Conservation (phyloP, 2,797 vertebrate genomes). For the Ctenopoma kingsleyae region DNA sequence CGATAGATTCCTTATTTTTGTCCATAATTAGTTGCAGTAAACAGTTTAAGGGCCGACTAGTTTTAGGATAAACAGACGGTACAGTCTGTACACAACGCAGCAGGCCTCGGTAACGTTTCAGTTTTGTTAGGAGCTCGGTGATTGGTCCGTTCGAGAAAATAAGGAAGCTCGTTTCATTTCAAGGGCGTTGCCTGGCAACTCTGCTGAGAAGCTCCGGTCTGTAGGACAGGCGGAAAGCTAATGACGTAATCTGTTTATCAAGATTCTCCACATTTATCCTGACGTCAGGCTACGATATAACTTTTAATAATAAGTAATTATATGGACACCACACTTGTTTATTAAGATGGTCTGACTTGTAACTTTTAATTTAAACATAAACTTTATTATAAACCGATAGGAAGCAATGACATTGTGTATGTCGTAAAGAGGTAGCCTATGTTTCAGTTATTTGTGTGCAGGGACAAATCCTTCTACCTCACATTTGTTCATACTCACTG, state of each 20-base stretch:
- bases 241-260: conserved; percentile 75
- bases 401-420: background rate
- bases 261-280: background rate
- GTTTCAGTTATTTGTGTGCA: background rate
- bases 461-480: background rate
- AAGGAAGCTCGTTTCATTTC: conserved; percentile 33
- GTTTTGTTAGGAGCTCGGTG: conserved; percentile 38
- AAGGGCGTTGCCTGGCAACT: conserved; percentile 73
- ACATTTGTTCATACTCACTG: conserved; percentile 84
- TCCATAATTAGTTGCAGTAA: conserved; percentile 72
- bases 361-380: background rate
- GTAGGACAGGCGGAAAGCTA: background rate
- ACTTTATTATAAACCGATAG: background rate
- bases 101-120: background rate
- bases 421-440: background rate
- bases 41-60: conserved; percentile 21
- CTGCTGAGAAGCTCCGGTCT: background rate
- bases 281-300: background rate
- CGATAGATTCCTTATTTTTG: conserved; percentile 60
- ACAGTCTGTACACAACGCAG: background rate
- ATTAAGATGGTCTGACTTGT: background rate
- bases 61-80: conserved; percentile 17
- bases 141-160: conserved; percentile 67
- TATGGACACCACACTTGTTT: background rate
- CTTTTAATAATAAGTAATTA: background rate